Percentiles rank a stretch among this genome's conserved stretches.
Evolutionary conservation across 2,113 vertebrate genomes (phyloP).

Genomic region (Halichoerus grypus): DNA sequence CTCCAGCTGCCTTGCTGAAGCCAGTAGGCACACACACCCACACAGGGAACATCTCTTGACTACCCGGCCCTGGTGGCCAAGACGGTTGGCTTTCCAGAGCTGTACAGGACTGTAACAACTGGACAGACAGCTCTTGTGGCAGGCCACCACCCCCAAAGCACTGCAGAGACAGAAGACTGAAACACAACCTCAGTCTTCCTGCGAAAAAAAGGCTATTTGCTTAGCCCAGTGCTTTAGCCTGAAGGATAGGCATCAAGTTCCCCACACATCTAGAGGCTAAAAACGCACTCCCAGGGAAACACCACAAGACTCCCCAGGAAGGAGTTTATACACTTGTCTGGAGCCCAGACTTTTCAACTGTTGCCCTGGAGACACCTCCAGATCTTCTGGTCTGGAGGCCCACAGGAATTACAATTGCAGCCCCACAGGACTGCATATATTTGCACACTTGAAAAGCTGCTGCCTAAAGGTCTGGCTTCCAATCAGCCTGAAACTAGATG

Average conservation of each 20-base stretch:
- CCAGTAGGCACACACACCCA: neutral
- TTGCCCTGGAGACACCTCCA: neutral
- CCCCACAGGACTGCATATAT: neutral
- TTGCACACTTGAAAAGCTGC: neutral
- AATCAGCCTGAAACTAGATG: neutral
- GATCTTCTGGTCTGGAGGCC: neutral
- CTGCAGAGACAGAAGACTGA: neutral
- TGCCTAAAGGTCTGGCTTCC: neutral
- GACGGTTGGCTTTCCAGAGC: neutral
- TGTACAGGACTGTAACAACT: neutral
- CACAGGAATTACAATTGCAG: neutral
- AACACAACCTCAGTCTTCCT: neutral
- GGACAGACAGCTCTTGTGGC: neutral
- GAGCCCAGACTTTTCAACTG: neutral
- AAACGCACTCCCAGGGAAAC: neutral
- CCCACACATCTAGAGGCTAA: neutral
- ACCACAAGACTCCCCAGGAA: neutral
- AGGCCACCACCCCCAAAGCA: neutral
- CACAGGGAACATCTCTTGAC: neutral
- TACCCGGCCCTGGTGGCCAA: neutral
- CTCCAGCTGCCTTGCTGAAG: neutral
- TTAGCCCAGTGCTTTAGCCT: neutral
- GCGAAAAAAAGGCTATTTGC: neutral
- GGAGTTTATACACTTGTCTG: neutral
- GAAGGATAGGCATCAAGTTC: neutral